These are phyloP conservation scores for Helicolenus hilgendorfi DNA, from an alignment of 2,797 vertebrate genomes.

Conservation along the genomic window DNA sequence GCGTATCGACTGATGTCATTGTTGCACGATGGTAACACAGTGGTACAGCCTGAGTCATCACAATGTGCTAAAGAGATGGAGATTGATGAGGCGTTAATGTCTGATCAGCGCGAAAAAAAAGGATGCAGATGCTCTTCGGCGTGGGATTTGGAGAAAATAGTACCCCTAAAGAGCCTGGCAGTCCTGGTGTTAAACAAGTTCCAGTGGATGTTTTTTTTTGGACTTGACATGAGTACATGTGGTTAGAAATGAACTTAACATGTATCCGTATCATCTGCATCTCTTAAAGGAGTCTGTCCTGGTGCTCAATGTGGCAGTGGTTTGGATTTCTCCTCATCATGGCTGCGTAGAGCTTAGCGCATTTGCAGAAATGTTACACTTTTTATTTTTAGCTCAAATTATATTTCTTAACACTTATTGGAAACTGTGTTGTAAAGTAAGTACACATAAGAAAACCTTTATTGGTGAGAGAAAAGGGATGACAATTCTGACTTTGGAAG, in stretches of 20 bases:
- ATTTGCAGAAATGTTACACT: background rate
- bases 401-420: background rate
- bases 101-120: too few relatives aligned
- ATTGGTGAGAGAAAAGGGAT: background rate
- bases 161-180: too few relatives aligned
- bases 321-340: background rate
- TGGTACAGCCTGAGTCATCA: too few relatives aligned
- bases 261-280: background rate
- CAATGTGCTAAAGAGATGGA: too few relatives aligned
- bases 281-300: background rate
- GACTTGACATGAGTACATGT: background rate
- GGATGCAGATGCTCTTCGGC: too few relatives aligned
- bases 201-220: background rate
- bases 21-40: too few relatives aligned
- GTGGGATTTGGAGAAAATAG: too few relatives aligned
- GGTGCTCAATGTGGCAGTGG: background rate
- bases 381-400: background rate
- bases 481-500: background rate
- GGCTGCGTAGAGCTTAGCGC: background rate
- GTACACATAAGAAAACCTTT: background rate
- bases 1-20: too few relatives aligned
- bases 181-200: background rate
- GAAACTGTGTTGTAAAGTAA: background rate
- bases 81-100: too few relatives aligned
- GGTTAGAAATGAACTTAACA: background rate